Base-by-base conservation (phyloP, 2,888 invertebrate genomes). In the Yponomeuta evonymella region DNA sequence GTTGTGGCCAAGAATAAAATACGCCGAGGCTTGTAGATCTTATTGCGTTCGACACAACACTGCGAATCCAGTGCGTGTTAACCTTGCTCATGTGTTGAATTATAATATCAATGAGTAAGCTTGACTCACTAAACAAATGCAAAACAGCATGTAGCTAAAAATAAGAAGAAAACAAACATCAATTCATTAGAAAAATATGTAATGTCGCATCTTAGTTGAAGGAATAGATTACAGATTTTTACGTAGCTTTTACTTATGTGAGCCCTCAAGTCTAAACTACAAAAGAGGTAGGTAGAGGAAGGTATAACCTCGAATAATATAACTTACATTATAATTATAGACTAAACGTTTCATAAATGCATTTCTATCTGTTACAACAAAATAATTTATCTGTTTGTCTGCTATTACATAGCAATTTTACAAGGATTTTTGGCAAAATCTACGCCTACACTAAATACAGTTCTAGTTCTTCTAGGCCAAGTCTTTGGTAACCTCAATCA, bases 401-500 rank as follows among this genome's bases (percentile, higher is more conserved):
- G 0, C 43, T 43, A 8, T 8, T 5, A 33, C 33, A 33, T 51
- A 12, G 12, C 10, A 51, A 10, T 51, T 51, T 51, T 51, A 51
- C 1, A 10, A 51, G 51, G 51, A 10, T 51, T 51, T 58, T 58
- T 43, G 43, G 9, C 43, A 43, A 8, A 43, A 43, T 1, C 43
- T 43, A 1, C 5, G 5, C 33, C 2, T 33, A 33, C 2, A 2
- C 33, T 1, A 33, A 33, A 33, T 33, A 33, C 0, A 51, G 11
- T 51, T 8, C 2, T 51, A 51, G 51, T 51, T 51, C 23, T 33
- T 5, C 5, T 2, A 8, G 10, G 29, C 33, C n/a, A 64, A 69
- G 10, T 51, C 48, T 51, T 69, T 69, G 51, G 70, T 63, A 36
- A 12, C 58, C 2, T 36, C 36, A 70, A n/a, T 51, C 48, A 74